Evolutionary conservation across 2,797 vertebrate genomes (phyloP).

Genomic region (Allobates femoralis): DNA sequence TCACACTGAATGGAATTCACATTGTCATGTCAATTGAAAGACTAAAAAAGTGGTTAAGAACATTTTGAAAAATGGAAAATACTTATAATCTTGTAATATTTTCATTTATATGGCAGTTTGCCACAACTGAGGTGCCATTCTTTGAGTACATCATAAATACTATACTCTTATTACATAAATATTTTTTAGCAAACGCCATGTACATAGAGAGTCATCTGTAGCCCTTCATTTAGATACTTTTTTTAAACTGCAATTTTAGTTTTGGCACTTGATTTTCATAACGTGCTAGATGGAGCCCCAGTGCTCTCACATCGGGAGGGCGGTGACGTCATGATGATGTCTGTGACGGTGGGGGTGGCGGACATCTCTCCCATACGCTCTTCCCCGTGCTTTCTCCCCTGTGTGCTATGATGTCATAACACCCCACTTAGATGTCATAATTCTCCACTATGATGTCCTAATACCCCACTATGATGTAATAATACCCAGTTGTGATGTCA

Average conservation of each 20-base stretch:
- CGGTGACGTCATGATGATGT: no score
- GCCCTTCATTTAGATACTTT: not conserved
- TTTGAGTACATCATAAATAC: not conserved
- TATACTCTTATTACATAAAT: not conserved
- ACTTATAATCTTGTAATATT: not conserved
- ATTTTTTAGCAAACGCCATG: not conserved
- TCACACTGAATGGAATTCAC: slow-evolving; percentile 18
- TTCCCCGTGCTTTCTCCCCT: no score
- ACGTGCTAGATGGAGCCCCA: no score
- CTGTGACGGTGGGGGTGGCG: no score
- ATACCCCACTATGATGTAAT: no score
- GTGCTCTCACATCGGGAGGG: no score
- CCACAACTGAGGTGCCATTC: not conserved
- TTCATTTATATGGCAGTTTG: not conserved
- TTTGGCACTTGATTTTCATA: not conserved
- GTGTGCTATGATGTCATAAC: no score
- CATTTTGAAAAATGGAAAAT: slow-evolving; percentile 6
- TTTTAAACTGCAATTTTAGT: not conserved
- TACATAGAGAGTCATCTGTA: not conserved
- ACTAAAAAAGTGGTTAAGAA: slow-evolving; percentile 44
- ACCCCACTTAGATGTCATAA: no score
- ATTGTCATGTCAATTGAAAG: slow-evolving; percentile 16
- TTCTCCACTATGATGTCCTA: no score
- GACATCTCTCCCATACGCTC: no score
- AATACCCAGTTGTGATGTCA: no score